phyloP scores from a whole-genome alignment of 2,888 invertebrate species.

The Pristionchus fissidentatus region DNA sequence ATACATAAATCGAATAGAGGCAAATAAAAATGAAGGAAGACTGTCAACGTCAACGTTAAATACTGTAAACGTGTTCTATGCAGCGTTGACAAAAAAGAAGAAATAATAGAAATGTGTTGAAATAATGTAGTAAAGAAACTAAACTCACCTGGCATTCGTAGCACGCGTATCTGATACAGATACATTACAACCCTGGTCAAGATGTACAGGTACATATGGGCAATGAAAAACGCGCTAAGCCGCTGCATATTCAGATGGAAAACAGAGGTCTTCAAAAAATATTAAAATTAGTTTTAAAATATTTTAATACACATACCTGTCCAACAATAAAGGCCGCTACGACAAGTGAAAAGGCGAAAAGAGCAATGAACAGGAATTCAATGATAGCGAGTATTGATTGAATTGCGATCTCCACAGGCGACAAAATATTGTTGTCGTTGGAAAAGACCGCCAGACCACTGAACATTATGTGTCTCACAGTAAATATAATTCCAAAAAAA shows the following conservation, averaged over 20 bases:
- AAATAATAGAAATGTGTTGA: too few species aligned
- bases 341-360: not conserved
- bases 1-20: too few species aligned
- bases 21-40: too few species aligned
- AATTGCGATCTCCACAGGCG: not conserved
- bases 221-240: not conserved
- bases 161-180: not conserved
- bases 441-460: too few species aligned
- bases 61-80: too few species aligned
- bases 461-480: too few species aligned
- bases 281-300: not conserved
- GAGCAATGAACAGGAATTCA: not conserved
- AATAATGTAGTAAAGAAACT: too few species aligned
- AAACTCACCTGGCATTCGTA: too few species aligned
- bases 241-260: slow-evolving; percentile 8
- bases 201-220: not conserved
- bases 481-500: not conserved
- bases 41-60: too few species aligned
- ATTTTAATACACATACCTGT: not conserved
- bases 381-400: not conserved
- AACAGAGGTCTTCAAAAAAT: not conserved
- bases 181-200: not conserved
- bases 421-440: too few species aligned
- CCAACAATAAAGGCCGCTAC: not conserved
- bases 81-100: too few species aligned